Evolutionary conservation across 2,797 vertebrate genomes (phyloP), one percentile per base, ranked within the genome.

Genomic region (Valencia hispanica): DNA sequence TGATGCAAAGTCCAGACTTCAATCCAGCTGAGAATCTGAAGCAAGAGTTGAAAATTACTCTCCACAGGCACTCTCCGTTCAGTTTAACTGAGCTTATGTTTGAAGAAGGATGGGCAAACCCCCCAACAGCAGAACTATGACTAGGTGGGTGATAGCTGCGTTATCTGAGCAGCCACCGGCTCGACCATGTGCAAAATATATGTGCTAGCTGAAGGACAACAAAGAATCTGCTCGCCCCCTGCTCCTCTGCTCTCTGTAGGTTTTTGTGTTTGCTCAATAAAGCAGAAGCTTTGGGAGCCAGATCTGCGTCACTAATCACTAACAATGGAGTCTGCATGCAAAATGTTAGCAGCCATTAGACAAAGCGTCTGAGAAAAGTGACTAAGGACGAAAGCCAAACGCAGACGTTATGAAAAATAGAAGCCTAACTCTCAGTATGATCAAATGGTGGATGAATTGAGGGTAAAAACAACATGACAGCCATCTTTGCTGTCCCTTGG

Each of bases 181-280:
- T 32, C 9, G 57, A 59, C 55, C 27, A 7, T 14, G 27, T 30
- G 27, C 18, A 65, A 65, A 39, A 65, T 22, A 32, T 43, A 1
- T 0, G 41, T 4, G 9, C 18, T 18, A 34, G 9, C 55, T n/a
- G 27, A 69, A 27, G 30, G 68, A 34, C 50, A 11, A 12, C 18
- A 70, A 63, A 74, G 63, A 53, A 32, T 30, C 53, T n/a, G 80
- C 73, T 32, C 30, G 32, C 45, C 12, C 50, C 51, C 53, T 70
- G 53, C 57, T 74, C 53, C 25, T 10, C 41, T 51, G 53, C 72
- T 63, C 68, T 73, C 69, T 39, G 53, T 61, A 82, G 68, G 77
- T 79, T 76, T 75, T 87, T 90, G 91, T 90, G 27, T 90, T 90
- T 92, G 88, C 85, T 89, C 84, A 89, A 61, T 79, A 88, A 88